Evolutionary conservation across 2,888 invertebrate genomes (phyloP).

Genomic region (Drosophila phalerata): DNA sequence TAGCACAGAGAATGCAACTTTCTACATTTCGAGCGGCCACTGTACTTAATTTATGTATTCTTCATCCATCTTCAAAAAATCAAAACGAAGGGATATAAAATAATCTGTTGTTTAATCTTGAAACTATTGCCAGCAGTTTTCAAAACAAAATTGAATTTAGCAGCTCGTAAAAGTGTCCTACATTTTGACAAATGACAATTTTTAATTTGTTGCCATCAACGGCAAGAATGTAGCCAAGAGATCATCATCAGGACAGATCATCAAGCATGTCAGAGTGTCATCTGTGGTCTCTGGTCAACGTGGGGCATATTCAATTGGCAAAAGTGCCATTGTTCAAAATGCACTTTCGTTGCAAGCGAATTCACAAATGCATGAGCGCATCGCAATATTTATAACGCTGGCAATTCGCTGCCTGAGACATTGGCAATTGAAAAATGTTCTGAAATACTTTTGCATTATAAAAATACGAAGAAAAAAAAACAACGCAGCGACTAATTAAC

Average conservation of each 20-base stretch:
- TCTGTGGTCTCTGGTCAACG: not conserved
- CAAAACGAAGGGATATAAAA: slow-evolving; percentile 4
- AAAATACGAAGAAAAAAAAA: slow-evolving; percentile 21
- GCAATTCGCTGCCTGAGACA: slow-evolving; percentile 15
- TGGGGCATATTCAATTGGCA: slow-evolving; percentile 16
- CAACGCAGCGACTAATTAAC: slow-evolving; percentile 63
- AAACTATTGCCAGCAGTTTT: not conserved
- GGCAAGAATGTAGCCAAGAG: slow-evolving; percentile 11
- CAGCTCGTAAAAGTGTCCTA: slow-evolving; percentile 18
- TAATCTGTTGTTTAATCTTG: slow-evolving; percentile 11
- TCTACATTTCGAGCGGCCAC: not conserved
- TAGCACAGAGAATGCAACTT: too few relatives aligned
- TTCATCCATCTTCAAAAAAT: not conserved
- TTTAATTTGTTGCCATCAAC: slow-evolving; percentile 10
- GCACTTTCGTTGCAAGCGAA: slow-evolving; percentile 23
- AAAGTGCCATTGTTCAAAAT: slow-evolving; percentile 37
- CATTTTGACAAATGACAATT: slow-evolving; percentile 15
- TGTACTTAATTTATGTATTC: not conserved
- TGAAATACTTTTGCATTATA: slow-evolving; percentile 45
- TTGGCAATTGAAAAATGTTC: slow-evolving; percentile 47
- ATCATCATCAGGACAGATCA: slow-evolving; percentile 21
- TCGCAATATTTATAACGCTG: slow-evolving; percentile 55
- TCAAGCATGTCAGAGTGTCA: slow-evolving; percentile 10
- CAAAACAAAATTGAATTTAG: slow-evolving; percentile 6
- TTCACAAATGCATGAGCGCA: slow-evolving; percentile 57